A percentile compares a stretch with the other conserved stretches of the same genome.
phyloP scores from a whole-genome alignment of 2,888 invertebrate species.

The Thymelicus acteon region DNA sequence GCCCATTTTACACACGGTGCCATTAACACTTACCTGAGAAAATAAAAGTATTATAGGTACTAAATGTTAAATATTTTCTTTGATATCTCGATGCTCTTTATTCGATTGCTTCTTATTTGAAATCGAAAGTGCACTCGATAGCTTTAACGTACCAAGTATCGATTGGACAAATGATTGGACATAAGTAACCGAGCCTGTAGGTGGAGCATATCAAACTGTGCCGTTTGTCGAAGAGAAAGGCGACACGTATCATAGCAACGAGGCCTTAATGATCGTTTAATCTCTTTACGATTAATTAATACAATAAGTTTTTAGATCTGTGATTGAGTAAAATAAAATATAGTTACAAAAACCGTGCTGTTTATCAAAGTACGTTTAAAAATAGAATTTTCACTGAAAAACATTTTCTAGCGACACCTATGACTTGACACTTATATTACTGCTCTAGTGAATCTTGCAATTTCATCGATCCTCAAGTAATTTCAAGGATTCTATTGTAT shows the following conservation, averaged over 20 bases:
- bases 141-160: not conserved
- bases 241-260: not conserved
- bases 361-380: no score
- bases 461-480: no score
- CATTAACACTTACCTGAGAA: no score
- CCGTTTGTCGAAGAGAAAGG: conserved; percentile 26
- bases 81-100: not conserved
- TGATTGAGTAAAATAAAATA: not conserved
- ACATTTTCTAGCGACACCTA: not conserved
- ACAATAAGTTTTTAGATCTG: not conserved
- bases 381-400: no score
- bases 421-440: no score
- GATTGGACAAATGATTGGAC: not conserved
- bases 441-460: no score
- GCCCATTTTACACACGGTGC: no score
- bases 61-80: not conserved
- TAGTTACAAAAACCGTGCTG: no score
- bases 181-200: not conserved
- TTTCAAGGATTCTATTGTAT: no score
- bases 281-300: conserved; percentile 4
- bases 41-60: no score
- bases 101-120: conserved; percentile 5
- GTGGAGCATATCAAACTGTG: not conserved
- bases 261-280: conserved; percentile 13
- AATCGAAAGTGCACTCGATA: conserved; percentile 2